Conservation (phyloP, 2,888 invertebrate genomes). For the Leptothorax acervorum region DNA sequence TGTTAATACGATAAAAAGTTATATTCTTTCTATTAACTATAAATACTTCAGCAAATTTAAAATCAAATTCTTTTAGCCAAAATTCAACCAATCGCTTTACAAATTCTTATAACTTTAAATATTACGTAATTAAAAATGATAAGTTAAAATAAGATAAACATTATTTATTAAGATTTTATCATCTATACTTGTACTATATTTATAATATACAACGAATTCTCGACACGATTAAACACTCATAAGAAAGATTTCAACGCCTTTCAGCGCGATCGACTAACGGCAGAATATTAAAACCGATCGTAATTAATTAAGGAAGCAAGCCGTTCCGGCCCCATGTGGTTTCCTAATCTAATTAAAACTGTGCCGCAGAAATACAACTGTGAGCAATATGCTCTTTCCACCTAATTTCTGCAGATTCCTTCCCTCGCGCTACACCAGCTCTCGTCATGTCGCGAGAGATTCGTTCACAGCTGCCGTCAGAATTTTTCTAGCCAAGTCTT, state of each 20-base stretch:
- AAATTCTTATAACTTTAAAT: background rate
- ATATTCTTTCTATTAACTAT: background rate
- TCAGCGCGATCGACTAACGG: background rate
- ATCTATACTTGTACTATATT: background rate
- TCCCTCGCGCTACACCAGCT: constrained; percentile 39
- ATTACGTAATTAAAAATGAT: background rate
- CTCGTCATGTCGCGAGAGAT: constrained; percentile 61
- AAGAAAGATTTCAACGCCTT: background rate
- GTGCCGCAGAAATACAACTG: background rate
- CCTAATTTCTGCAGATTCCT: constrained; percentile 63
- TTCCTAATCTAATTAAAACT: constrained; percentile 56
- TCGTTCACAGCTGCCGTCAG: constrained; percentile 69
- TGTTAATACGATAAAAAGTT: background rate
- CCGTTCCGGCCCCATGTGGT: background rate
- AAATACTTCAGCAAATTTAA: background rate
- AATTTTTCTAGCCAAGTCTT: constrained; percentile 76
- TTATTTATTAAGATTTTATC: background rate
- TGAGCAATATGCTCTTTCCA: constrained; percentile 30
- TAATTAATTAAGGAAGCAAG: background rate
- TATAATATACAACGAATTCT: background rate
- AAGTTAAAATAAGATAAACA: constrained; percentile 11
- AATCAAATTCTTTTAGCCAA: background rate
- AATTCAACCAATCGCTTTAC: background rate
- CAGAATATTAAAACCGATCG: background rate
- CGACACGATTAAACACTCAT: background rate